Evolutionary conservation across 2,113 vertebrate species (phyloP).

Genomic region (Ptyas mucosa): DNA sequence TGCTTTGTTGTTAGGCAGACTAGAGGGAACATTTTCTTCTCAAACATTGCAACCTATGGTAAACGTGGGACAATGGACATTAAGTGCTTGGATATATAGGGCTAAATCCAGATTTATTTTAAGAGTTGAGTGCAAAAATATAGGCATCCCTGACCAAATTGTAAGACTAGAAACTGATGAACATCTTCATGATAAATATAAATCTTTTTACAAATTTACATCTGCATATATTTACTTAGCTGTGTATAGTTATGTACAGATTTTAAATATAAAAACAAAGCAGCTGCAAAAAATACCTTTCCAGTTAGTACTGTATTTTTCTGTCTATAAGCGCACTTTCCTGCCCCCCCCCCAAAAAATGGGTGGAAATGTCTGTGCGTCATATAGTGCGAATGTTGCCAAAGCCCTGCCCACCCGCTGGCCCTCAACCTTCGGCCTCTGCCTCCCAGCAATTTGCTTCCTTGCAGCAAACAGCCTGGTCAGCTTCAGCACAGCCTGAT

Average conservation of each 20-base stretch:
- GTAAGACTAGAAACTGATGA: not conserved
- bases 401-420: no score
- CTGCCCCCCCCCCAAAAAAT: no score
- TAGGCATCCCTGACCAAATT: not conserved
- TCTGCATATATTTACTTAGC: not conserved
- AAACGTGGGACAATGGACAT: not conserved
- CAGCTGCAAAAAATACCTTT: not conserved
- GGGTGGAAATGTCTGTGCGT: no score
- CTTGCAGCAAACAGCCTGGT: no score
- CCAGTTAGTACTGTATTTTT: not conserved
- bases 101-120: not conserved
- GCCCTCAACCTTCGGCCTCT: no score
- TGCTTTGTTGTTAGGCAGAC: not conserved
- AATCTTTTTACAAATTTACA: not conserved
- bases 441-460: no score
- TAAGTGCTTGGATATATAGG: not conserved
- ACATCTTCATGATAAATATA: not conserved
- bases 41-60: not conserved
- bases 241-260: not conserved
- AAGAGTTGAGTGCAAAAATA: not conserved
- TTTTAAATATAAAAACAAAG: not conserved
- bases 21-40: not conserved
- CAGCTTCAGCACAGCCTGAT: no score
- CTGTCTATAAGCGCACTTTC: accelerated
- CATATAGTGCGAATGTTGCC: no score